Evolutionary conservation across 2,888 invertebrate species (phyloP), one percentile per base, ranked within the genome.

Genomic region (Diploptera punctata): DNA sequence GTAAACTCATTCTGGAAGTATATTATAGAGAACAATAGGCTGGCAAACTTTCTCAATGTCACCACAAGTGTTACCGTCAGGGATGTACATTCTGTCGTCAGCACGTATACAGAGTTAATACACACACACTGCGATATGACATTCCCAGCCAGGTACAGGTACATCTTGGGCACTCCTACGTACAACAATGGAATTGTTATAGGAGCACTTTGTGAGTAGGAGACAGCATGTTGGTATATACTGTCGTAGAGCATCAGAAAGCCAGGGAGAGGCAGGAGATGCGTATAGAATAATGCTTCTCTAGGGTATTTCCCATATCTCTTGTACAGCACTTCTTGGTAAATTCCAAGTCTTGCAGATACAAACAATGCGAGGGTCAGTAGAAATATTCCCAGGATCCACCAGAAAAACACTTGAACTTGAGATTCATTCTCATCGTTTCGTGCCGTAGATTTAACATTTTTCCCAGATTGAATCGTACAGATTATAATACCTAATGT

Each of bases 1-100:
- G 98, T 98, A 80, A 99, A 99, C 0, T 95, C 93, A 86, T 99
- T 99, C 78, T 91, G 87, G 81, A 99, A 99, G 83, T 98, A 97
- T 65, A 95, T 78, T 77, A 99, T 97, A 0, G 98, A 99, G 81
- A 99, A 93, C n/a, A 99, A 83, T 43, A 99, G 85, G 0, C 98
- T 98, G 33, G 95, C 88, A 81, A 99, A 99, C 84, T 99, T 99
- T 67, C 99, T 87, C 70, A 99, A 83, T 0, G 99, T 99, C 33
- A 99, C 93, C 0, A 99, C 96, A 77, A 99, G 85, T 0, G 98
- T 99, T 1, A 99, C 98, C 0, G 97, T 96, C 57, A 99, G 83
- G 0, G 98, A 97, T 0, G 95, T 89, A 80, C 97, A 97, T 82
- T 97, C 97, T 0, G 98, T 94, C 0, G 98, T 98, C 79, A 99